Evolutionary conservation across 1,140 invertebrate species (phyloP).

Genomic region (Diorhabda elongata): DNA sequence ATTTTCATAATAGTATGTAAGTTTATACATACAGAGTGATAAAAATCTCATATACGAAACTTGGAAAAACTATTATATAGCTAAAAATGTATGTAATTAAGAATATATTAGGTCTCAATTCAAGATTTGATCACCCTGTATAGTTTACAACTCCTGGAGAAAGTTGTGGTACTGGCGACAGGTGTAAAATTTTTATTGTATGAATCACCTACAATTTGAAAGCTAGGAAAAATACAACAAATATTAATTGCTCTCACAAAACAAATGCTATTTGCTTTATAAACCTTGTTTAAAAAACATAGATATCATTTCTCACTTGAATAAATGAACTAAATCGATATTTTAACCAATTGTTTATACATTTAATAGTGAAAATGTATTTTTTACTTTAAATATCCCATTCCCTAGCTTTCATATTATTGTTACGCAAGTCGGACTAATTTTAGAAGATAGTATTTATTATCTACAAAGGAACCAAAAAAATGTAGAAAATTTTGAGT

Average conservation of each 20-base stretch:
- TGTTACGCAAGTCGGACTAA: neutral
- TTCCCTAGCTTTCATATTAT: conserved; percentile 2
- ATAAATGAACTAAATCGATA: too few species aligned
- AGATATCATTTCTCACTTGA: too few species aligned
- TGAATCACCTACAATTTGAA: neutral
- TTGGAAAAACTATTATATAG: neutral
- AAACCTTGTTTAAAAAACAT: too few species aligned
- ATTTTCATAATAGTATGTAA: conserved; percentile 3
- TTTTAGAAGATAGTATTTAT: neutral
- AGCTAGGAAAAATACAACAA: neutral
- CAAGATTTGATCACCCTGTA: neutral
- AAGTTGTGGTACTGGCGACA: too few species aligned
- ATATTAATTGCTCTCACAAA: too few species aligned
- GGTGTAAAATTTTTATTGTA: neutral
- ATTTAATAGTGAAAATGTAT: neutral
- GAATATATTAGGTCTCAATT: neutral
- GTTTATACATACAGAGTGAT: neutral
- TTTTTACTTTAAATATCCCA: neutral
- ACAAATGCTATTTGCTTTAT: too few species aligned
- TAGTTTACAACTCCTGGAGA: neutral
- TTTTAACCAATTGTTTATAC: too few species aligned
- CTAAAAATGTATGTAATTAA: too few species aligned
- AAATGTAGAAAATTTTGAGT: conserved; percentile 1
- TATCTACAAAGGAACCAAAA: neutral
- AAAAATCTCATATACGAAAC: neutral